These are phyloP conservation scores for Oedothorax gibbosus DNA, from an alignment of 1,140 invertebrate species.

Conservation along the genomic window DNA sequence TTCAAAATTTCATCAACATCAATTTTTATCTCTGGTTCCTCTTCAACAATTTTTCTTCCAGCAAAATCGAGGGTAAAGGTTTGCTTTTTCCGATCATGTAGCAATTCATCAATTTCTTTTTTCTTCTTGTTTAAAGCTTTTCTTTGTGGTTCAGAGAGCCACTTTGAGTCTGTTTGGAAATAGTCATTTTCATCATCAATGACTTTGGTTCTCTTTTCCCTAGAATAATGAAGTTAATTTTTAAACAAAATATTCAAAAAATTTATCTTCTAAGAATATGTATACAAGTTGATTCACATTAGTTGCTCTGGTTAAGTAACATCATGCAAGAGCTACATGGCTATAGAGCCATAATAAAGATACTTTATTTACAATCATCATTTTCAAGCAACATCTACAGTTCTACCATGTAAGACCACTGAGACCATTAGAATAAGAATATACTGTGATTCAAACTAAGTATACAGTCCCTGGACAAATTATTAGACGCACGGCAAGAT, in stretches of 20 bases:
- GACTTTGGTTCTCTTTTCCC: constrained; percentile 86
- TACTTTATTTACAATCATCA: neutral
- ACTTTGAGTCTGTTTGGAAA: constrained; percentile 83
- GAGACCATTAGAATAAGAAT: too few species aligned
- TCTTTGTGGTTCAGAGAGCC: constrained; percentile 81
- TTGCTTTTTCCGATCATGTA: constrained; percentile 79
- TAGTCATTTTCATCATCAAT: constrained; percentile 97
- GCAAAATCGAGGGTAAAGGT: constrained; percentile 84
- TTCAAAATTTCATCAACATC: constrained; percentile 47
- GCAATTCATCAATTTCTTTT: constrained; percentile 76
- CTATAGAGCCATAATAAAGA: neutral
- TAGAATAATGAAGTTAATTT: constrained; percentile 66
- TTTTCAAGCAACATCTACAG: too few species aligned
- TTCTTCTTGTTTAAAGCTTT: constrained; percentile 80
- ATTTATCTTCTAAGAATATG: neutral
- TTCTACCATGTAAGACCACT: too few species aligned
- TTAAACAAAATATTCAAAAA: neutral
- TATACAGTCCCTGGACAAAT: too few species aligned
- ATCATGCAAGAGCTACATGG: too few species aligned
- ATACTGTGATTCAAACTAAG: too few species aligned
- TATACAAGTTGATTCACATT: too few species aligned
- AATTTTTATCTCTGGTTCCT: constrained; percentile 36
- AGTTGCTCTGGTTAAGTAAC: too few species aligned
- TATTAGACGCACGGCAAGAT: too few species aligned
- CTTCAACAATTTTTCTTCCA: constrained; percentile 70